phyloP scores from a whole-genome alignment of 2,888 invertebrate genomes.

The Blastobasis adustella region DNA sequence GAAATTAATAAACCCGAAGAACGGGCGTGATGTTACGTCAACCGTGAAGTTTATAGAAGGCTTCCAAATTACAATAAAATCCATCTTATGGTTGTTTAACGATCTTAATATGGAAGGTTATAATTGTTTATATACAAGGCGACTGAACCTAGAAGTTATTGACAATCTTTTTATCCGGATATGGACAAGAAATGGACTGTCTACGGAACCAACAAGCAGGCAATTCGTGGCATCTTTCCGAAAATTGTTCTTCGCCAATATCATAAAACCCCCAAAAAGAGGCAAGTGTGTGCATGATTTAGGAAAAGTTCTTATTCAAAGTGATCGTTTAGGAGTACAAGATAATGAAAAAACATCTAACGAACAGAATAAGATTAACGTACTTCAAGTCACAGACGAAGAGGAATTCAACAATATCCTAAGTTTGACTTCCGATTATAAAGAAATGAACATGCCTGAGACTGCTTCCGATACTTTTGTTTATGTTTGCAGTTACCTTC shows the following conservation, averaged over 20 bases:
- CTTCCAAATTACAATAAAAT: constrained; percentile 2
- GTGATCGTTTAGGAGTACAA: neutral
- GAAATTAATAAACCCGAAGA: constrained; percentile 4
- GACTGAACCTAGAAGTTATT: constrained; percentile 2
- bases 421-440: neutral
- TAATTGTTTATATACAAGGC: constrained; percentile 1
- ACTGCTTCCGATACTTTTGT: neutral
- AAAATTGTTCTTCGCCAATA: constrained; percentile 1
- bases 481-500: neutral
- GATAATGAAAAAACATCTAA: neutral
- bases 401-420: neutral
- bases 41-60: constrained; percentile 1
- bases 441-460: neutral
- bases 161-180: constrained; percentile 5
- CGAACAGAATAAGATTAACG: neutral
- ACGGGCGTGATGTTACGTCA: constrained; percentile 1
- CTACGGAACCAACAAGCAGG: constrained; percentile 3
- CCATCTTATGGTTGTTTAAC: constrained; percentile 2
- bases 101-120: constrained; percentile 5
- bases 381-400: neutral
- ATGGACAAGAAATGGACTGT: neutral
- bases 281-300: neutral
- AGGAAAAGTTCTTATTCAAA: neutral
- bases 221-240: constrained; percentile 2
- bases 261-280: neutral